phyloP scores from a whole-genome alignment of 2,888 invertebrate species.

The Omphaloscelis lunosa region DNA sequence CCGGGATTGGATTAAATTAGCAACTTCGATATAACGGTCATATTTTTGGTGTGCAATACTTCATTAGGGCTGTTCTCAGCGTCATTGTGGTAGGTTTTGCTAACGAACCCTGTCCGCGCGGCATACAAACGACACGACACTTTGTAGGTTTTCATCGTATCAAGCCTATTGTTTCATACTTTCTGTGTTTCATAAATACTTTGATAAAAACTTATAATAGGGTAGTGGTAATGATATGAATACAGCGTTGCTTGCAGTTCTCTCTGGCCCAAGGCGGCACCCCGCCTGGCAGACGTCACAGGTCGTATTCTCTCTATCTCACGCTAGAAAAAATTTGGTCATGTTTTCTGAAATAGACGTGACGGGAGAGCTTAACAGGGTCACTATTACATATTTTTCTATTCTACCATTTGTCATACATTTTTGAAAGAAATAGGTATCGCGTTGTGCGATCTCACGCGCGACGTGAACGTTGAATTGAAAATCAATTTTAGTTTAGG shows the following conservation, averaged over 20 bases:
- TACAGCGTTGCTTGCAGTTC: not conserved
- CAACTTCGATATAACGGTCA: constrained; percentile 11
- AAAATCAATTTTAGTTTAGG: constrained; percentile 42
- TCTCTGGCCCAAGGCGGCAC: not conserved
- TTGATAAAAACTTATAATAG: not conserved
- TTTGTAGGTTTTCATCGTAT: constrained; percentile 34
- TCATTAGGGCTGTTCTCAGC: constrained; percentile 42
- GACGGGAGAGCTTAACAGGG: not conserved
- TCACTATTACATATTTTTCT: not conserved
- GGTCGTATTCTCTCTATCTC: not conserved
- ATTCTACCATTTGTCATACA: not conserved
- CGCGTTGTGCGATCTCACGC: constrained; percentile 7
- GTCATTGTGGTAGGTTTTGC: constrained; percentile 45
- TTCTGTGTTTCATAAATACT: constrained; percentile 9
- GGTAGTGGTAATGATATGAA: not conserved
- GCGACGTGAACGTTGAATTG: constrained; percentile 11
- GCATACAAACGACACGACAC: constrained; percentile 16
- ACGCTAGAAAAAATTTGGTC: not conserved
- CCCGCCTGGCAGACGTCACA: not conserved
- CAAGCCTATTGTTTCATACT: constrained; percentile 48
- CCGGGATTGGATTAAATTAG: constrained; percentile 22
- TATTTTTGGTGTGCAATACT: constrained; percentile 30
- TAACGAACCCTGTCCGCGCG: constrained; percentile 14
- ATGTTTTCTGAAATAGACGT: not conserved
- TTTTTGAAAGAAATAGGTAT: not conserved